A percentile compares a stretch with the other conserved stretches of the same genome.
Conservation (phyloP, 2,113 vertebrate species). For the Holacanthus passer region DNA sequence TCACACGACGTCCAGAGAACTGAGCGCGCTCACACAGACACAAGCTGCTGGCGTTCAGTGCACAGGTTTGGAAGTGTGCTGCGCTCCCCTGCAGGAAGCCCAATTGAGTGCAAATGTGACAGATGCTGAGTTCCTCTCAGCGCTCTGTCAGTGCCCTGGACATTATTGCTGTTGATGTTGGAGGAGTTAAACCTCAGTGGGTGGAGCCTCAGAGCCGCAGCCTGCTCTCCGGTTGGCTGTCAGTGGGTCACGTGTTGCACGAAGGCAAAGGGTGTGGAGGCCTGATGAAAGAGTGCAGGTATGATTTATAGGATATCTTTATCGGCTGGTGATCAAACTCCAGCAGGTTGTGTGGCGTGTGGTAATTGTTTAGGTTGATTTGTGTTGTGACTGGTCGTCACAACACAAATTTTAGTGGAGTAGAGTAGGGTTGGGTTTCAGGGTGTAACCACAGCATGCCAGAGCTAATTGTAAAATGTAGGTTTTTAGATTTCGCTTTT, state of each 20-base stretch:
- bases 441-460: background rate
- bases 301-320: background rate
- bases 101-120: conserved; percentile 34
- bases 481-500: too few species aligned
- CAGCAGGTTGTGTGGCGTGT: background rate
- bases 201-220: background rate
- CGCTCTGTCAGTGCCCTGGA: conserved; percentile 29
- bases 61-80: conserved; percentile 6
- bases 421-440: background rate
- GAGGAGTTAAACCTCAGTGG: conserved; percentile 13
- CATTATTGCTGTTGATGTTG: conserved; percentile 61
- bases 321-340: background rate
- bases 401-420: background rate
- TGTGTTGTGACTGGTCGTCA: too few species aligned
- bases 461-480: background rate
- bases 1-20: background rate
- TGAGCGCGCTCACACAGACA: conserved; percentile 20
- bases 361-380: background rate
- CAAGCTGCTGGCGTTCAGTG: background rate
- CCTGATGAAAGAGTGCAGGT: background rate
- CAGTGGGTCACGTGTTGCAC: background rate
- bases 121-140: conserved; percentile 42
- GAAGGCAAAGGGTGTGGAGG: background rate
- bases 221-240: background rate
- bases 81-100: conserved; percentile 19